Evolutionary conservation across 1,140 invertebrate genomes (phyloP).

Genomic region (Limonius californicus): DNA sequence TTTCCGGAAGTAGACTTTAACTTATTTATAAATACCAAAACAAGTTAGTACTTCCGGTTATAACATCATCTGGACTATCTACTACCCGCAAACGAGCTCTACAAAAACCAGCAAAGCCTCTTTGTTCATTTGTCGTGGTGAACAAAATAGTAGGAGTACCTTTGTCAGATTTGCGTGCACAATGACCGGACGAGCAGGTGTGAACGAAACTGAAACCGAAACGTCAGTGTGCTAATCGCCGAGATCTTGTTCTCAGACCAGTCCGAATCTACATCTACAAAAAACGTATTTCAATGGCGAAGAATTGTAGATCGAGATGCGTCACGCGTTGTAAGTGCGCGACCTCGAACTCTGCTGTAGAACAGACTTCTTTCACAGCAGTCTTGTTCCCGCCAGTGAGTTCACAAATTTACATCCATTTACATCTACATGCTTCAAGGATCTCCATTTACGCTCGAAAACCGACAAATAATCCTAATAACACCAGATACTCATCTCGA

Average conservation of each 20-base stretch:
- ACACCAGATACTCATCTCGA: no score
- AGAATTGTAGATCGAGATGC: not conserved
- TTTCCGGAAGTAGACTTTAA: no score
- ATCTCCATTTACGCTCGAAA: not conserved
- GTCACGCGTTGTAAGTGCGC: not conserved
- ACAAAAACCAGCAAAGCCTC: no score
- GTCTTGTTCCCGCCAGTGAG: not conserved
- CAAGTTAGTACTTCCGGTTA: no score
- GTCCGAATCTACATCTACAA: not conserved
- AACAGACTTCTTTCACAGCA: not conserved
- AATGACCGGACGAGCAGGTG: no score
- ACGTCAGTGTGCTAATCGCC: not conserved
- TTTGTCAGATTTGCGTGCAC: no score
- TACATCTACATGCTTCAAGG: slow-evolving; percentile 1
- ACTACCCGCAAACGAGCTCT: no score
- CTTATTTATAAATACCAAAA: no score
- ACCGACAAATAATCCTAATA: not conserved
- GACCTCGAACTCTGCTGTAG: not conserved
- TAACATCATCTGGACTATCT: no score
- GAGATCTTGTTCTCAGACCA: not conserved
- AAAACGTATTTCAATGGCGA: not conserved
- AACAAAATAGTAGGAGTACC: no score
- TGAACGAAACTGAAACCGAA: not conserved
- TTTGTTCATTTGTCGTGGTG: no score
- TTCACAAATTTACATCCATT: slow-evolving; percentile 6